A percentile compares a stretch with the other conserved stretches of the same genome.
phyloP scores from a whole-genome alignment of 2,797 vertebrate species.

The Tadarida brasiliensis region DNA sequence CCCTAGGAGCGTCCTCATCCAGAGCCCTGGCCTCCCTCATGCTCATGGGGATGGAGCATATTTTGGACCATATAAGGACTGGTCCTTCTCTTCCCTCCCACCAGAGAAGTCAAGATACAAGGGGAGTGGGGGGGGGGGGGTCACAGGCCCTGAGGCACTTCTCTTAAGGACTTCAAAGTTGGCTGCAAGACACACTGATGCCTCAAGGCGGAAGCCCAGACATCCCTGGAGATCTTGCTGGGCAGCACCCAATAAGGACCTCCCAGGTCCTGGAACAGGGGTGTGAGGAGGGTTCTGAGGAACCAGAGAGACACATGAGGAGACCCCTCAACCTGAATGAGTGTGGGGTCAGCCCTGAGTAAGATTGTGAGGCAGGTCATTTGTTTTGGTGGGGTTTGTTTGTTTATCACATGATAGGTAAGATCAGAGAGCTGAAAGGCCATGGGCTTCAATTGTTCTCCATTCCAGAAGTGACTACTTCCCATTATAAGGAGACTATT shows the following conservation, averaged over 20 bases:
- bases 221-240: slow-evolving; percentile 20
- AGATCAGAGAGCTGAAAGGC: slow-evolving; percentile 10
- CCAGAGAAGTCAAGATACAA: background rate
- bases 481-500: slow-evolving; percentile 22
- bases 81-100: background rate
- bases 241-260: background rate
- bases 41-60: background rate
- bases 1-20: slow-evolving; percentile 14
- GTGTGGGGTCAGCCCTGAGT: background rate
- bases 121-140: background rate
- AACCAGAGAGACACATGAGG: background rate
- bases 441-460: slow-evolving; percentile 5
- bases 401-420: background rate
- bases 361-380: background rate
- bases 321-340: background rate
- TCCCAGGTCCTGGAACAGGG: background rate
- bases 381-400: background rate
- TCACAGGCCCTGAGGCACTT: background rate
- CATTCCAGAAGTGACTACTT: slow-evolving; percentile 50
- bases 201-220: background rate
- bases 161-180: background rate
- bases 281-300: slow-evolving; percentile 2
- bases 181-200: background rate
- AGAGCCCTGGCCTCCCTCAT: background rate
- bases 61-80: background rate